phyloP scores from a whole-genome alignment of 2,113 vertebrate species.

The Bos javanicus region DNA sequence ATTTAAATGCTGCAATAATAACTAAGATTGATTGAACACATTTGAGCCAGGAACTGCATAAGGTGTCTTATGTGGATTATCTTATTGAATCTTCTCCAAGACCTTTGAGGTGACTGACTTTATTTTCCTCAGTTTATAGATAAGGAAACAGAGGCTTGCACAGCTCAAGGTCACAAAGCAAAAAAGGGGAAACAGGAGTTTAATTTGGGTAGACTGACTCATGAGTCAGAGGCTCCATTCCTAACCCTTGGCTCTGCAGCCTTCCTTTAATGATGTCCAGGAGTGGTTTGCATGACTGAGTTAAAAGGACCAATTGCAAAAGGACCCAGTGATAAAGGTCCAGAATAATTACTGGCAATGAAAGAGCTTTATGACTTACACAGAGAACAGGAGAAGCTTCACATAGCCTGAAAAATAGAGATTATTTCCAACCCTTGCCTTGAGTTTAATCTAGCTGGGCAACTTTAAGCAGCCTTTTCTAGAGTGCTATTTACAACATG shows the following conservation, averaged over 20 bases:
- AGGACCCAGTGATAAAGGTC: background rate
- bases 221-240: background rate
- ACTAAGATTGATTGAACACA: background rate
- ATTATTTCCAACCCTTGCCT: background rate
- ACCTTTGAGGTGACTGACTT: background rate
- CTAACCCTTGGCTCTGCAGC: background rate
- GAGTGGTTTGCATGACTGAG: background rate
- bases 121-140: background rate
- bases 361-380: background rate
- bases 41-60: background rate
- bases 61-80: background rate
- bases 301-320: constrained; percentile 32
- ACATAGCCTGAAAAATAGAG: background rate
- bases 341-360: background rate
- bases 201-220: background rate
- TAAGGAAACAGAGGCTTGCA: background rate
- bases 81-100: background rate
- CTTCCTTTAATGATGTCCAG: background rate
- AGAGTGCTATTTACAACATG: background rate
- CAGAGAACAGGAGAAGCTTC: background rate
- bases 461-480: background rate
- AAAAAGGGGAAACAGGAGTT: background rate
- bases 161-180: background rate
- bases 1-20: background rate
- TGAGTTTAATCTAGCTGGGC: background rate